Evolutionary conservation across 1,140 invertebrate species (phyloP).

Genomic region (Arion vulgaris): DNA sequence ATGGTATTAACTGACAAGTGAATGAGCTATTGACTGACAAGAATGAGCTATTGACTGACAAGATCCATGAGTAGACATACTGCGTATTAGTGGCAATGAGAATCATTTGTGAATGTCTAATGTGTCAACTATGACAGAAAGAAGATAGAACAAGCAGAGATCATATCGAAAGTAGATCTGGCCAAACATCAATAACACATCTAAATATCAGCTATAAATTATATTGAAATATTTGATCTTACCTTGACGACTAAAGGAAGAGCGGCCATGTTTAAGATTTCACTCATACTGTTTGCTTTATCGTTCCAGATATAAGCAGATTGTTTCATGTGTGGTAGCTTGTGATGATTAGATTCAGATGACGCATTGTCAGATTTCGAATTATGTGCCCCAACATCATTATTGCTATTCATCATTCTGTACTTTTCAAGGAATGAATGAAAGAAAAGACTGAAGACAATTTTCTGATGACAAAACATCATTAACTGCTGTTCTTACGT

Average conservation of each 20-base stretch:
- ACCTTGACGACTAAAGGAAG: conserved; percentile 56
- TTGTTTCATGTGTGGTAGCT: conserved; percentile 23
- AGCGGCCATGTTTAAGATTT: conserved; percentile 46
- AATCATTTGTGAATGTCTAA: neutral
- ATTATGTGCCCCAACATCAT: conserved; percentile 11
- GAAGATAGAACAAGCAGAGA: neutral
- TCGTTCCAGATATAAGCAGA: conserved; percentile 47
- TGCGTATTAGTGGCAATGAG: neutral
- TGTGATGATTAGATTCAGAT: conserved; percentile 24
- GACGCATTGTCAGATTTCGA: neutral
- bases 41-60: too few species aligned
- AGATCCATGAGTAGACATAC: too few species aligned
- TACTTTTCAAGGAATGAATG: neutral
- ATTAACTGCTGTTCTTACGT: too few species aligned
- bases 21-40: too few species aligned
- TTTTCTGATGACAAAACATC: too few species aligned
- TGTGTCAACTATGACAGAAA: neutral
- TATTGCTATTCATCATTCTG: conserved; percentile 34
- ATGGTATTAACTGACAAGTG: too few species aligned
- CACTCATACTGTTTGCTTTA: conserved; percentile 39
- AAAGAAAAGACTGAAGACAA: neutral
- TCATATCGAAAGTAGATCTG: conserved; percentile 1
- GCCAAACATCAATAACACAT: too few species aligned
- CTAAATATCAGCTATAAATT: too few species aligned
- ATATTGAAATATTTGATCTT: too few species aligned